Conservation (phyloP, 2,113 vertebrate genomes). For the Takifugu flavidus region DNA sequence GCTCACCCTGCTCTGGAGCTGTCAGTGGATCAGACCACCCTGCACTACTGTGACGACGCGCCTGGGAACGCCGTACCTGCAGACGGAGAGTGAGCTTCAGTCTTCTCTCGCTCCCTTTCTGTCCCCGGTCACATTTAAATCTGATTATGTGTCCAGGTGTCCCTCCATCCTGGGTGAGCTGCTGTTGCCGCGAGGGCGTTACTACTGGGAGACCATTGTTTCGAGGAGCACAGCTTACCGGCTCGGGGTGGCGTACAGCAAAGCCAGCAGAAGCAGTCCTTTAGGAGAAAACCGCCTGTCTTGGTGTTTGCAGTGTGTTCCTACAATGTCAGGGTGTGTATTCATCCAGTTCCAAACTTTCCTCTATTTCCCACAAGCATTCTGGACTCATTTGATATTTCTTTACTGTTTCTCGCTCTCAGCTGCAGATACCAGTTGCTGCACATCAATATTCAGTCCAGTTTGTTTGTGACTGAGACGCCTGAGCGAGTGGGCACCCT, state of each 20-base stretch:
- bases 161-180: conserved; percentile 84
- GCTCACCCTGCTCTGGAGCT: conserved; percentile 83
- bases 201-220: conserved; percentile 92
- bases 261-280: conserved; percentile 47
- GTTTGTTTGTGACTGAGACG: conserved; percentile 76
- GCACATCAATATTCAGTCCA: conserved; percentile 76
- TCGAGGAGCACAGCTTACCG: conserved; percentile 82
- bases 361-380: not conserved
- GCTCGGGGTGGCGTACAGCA: conserved; percentile 81
- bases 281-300: conserved; percentile 82
- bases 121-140: not conserved
- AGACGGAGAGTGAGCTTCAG: conserved; percentile 75
- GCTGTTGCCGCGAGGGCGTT: conserved; percentile 78
- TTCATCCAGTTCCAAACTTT: not conserved
- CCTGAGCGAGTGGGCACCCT: conserved; percentile 82
- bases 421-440: conserved; percentile 86
- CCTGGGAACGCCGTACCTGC: conserved; percentile 44
- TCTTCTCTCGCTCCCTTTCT: not conserved
- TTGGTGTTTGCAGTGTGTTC: conserved; percentile 87
- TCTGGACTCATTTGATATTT: not conserved
- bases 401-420: not conserved
- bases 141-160: conserved; percentile 50
- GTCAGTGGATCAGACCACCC: conserved; percentile 76
- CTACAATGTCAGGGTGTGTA: conserved; percentile 82
- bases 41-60: conserved; percentile 75